Base-by-base conservation (phyloP, 2,797 vertebrate species). In the Periparus ater region DNA sequence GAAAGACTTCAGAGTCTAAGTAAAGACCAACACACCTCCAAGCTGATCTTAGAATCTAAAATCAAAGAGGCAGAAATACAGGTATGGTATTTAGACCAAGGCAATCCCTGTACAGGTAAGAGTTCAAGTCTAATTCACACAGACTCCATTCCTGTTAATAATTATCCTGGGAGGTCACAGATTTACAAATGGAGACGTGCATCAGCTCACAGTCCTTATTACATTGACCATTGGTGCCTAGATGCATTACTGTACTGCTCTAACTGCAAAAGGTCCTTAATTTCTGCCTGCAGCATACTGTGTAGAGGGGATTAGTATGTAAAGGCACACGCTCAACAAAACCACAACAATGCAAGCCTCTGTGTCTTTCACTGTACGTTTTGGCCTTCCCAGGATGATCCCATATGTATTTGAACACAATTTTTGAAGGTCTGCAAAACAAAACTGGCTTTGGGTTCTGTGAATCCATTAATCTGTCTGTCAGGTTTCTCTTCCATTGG, bases 31-130 rank as follows among this genome's bases (percentile, higher is more conserved):
- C 98, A 98, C 67, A 97, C 97, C 20, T 97, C 97, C 72, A 98
- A 98, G 73, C 82, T 98, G 61, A 97, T 98, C 84, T 87, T 98
- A 95, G 98, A 98, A 91, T 98, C 98, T 16, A 98, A 98, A 97
- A 97, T 98, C 94, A 98, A 98, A 96, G 98, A 98, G 12, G 97
- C 98, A 66, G 98, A 98, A 95, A 98, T 98, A 84, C 98, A 98
- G 98, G 98, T 98, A 97, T 14, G 87, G 26, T 81, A 44, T 48
- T 67, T 48, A 81, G 72, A 88, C 16, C 67, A n/a, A 57, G 60
- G 62, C 4, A 17, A 75, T 88, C 47, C n/a, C 54, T 9, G 40
- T 44, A 62, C 55, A 58, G 32, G 20, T 51, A 67, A 85, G 66
- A 70, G n/a, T 85, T 91, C 57, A 2, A 48, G 40, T 62, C 21